phyloP scores from a whole-genome alignment of 2,113 vertebrate species.

The Lates calcarifer region DNA sequence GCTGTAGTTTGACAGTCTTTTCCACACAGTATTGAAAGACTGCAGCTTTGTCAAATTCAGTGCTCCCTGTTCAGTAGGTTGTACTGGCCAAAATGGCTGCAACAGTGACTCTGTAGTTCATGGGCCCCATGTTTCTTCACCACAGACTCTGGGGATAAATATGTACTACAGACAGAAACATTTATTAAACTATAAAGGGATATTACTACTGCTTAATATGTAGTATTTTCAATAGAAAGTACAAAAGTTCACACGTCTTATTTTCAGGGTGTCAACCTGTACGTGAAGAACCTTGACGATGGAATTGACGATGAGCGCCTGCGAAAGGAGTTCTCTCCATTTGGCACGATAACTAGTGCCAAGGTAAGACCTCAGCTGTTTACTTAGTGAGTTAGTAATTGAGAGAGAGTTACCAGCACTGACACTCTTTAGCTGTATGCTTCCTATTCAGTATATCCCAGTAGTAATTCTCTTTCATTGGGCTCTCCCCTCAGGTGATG shows the following conservation, averaged over 20 bases:
- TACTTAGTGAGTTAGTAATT: not conserved
- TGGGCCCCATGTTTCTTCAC: conserved; percentile 64
- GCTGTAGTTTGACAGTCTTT: not conserved
- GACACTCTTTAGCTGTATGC: not conserved
- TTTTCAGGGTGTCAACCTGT: conserved; percentile 95
- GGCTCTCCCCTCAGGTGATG: conserved; percentile 89
- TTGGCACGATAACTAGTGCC: conserved; percentile 97
- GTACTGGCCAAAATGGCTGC: conserved; percentile 82
- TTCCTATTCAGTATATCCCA: not conserved
- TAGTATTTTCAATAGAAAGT: not conserved
- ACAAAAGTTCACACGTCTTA: not conserved
- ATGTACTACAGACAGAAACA: conserved; percentile 67
- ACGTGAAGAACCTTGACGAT: conserved; percentile 98
- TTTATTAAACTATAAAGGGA: not conserved
- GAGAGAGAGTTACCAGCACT: not conserved
- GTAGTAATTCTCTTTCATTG: not conserved
- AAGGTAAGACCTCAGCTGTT: conserved; percentile 84
- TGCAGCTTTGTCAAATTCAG: conserved; percentile 82
- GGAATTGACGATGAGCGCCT: conserved; percentile 96
- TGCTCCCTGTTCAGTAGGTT: conserved; percentile 55
- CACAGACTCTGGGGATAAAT: conserved; percentile 69
- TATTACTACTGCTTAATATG: not conserved
- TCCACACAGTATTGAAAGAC: not conserved
- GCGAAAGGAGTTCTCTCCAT: conserved; percentile 95
- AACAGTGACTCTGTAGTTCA: conserved; percentile 73